A percentile compares a stretch with the other conserved stretches of the same genome.
Evolutionary conservation across 2,888 invertebrate species (phyloP).

Genomic region (Halictus ligatus): DNA sequence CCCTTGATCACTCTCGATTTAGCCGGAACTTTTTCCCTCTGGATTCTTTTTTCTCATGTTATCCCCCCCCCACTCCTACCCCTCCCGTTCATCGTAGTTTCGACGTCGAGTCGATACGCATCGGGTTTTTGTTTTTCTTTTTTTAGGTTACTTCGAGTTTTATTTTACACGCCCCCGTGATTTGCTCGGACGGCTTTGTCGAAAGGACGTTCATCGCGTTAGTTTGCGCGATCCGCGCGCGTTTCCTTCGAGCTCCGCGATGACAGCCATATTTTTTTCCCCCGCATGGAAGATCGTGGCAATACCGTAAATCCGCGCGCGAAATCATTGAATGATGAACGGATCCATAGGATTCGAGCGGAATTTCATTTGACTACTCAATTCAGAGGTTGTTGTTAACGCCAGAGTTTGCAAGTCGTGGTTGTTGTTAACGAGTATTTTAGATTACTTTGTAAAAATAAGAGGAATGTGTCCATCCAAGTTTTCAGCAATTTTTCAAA

Average conservation of each 20-base stretch:
- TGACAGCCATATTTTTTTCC: not conserved
- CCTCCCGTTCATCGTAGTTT: not conserved
- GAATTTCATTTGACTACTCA: not conserved
- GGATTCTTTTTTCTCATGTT: not conserved
- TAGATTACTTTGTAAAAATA: too few relatives aligned
- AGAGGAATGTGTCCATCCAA: too few relatives aligned
- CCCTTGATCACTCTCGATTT: slow-evolving; percentile 5
- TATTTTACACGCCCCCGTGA: not conserved
- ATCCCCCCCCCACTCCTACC: too few relatives aligned
- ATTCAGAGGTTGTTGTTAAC: too few relatives aligned
- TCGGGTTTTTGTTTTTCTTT: not conserved
- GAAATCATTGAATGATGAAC: too few relatives aligned
- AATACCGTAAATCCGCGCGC: not conserved
- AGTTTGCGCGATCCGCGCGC: not conserved
- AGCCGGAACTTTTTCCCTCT: not conserved
- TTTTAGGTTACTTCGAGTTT: not conserved
- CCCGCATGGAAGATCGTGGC: not conserved
- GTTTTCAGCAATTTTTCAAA: too few relatives aligned
- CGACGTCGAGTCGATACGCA: not conserved
- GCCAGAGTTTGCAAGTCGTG: too few relatives aligned
- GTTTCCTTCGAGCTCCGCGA: not conserved
- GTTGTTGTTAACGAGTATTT: too few relatives aligned
- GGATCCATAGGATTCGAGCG: not conserved
- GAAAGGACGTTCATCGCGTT: slow-evolving; percentile 5
- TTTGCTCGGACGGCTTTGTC: slow-evolving; percentile 13